Base-by-base conservation (phyloP, 2,113 vertebrate species). In the Grallaria varia region DNA sequence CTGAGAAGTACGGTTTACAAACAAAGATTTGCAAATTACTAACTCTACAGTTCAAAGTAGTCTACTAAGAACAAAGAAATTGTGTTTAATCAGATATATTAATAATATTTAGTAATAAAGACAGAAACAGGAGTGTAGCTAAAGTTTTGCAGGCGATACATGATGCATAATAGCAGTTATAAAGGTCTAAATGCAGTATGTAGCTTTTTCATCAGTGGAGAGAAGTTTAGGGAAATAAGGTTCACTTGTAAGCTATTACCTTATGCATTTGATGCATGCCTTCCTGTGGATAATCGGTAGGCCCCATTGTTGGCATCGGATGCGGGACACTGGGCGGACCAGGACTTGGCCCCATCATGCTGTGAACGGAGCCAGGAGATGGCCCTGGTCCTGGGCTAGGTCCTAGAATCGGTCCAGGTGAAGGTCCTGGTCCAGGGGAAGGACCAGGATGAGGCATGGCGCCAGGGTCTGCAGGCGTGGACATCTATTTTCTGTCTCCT, bases 341-440 rank as follows among this genome's bases (percentile, higher is more conserved):
- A 53, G 99, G 99, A 95, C 99, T 99, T 21, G 99, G 99, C 76
- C 99, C 99, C 99, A 99, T 99, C 99, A 99, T 99, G 74, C 99
- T 99, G 98, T 99, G 99, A 78, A 99, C 99, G 17, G 99, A 99
- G 89, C 99, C 98, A 23, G 99, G 99, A 84, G 99, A 99, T 2
- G 99, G 99, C 10, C 99, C 99, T 19, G 99, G 99, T 92, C 99
- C 99, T 64, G 99, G 99, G 89, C 99, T 99, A 47, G 99, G 99
- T 75, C 99, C 99, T 72, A 99, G 96, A 96, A 99, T 99, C n/a
- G 99, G 99, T 93, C 99, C 99, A 64, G 99, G 99, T 68, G 99
- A 99, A 60, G 99, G 98, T 49, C 99, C 99, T 8, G 99, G 98
- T 86, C 99, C 99, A 24, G 99, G 99, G 10, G 99, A 99, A 87